These are phyloP conservation scores for Trematomus loennbergii DNA, from an alignment of 2,113 vertebrate species.

Conservation along the genomic window DNA sequence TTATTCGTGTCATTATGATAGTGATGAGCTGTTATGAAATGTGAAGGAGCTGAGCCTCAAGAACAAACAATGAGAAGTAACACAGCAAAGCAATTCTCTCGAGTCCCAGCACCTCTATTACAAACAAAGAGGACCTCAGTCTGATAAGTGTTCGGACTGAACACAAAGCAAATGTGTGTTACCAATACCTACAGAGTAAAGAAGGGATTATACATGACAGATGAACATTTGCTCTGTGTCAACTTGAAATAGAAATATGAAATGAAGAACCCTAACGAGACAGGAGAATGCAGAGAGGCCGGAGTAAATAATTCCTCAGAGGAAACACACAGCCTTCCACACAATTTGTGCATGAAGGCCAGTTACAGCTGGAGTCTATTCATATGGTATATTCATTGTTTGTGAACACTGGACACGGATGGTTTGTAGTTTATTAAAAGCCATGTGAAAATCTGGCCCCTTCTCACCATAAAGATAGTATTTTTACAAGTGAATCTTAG, in stretches of 20 bases:
- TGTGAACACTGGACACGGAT: neutral
- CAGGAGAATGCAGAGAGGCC: too few species aligned
- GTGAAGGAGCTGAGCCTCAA: neutral
- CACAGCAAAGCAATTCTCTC: neutral
- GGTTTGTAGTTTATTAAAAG: neutral
- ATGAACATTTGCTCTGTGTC: neutral
- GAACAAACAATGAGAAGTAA: neutral
- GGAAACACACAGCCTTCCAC: neutral
- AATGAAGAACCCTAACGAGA: neutral
- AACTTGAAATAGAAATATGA: neutral
- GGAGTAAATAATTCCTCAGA: neutral
- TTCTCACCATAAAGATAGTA: neutral
- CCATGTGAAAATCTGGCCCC: neutral
- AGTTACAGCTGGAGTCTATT: neutral
- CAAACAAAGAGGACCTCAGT: neutral
- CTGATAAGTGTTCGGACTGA: neutral
- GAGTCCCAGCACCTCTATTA: conserved; percentile 3
- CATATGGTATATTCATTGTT: neutral
- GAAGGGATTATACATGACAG: neutral
- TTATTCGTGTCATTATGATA: conserved; percentile 11
- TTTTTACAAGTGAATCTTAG: neutral
- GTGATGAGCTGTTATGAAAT: neutral
- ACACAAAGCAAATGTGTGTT: neutral
- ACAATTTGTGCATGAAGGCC: conserved; percentile 4
- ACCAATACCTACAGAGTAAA: neutral